Evolutionary conservation across 2,797 vertebrate genomes (phyloP).

Genomic region (Oreochromis mossambicus): DNA sequence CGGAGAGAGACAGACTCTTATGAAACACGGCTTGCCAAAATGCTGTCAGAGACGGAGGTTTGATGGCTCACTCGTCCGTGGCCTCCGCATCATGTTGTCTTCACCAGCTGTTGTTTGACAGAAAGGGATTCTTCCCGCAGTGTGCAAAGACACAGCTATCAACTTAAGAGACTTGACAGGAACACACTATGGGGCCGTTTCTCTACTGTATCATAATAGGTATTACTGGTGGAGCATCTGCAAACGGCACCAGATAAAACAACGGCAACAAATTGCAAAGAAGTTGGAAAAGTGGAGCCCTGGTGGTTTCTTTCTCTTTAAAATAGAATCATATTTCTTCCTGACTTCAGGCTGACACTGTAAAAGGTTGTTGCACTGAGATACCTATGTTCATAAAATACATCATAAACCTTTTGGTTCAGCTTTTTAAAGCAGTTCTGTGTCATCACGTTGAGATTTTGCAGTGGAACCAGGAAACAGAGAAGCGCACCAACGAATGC

Average conservation of each 20-base stretch:
- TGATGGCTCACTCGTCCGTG: constrained; percentile 73
- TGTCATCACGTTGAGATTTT: background rate
- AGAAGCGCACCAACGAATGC: background rate
- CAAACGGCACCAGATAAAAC: constrained; percentile 23
- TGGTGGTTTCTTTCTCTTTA: background rate
- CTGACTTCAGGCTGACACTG: background rate
- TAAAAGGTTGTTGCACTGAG: background rate
- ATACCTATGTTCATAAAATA: constrained; percentile 4
- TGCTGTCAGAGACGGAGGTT: constrained; percentile 64
- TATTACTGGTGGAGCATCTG: constrained; percentile 47
- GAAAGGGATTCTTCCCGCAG: constrained; percentile 63
- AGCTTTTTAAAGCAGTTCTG: background rate
- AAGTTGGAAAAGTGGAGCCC: background rate
- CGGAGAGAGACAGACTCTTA: constrained; percentile 55
- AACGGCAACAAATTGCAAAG: constrained; percentile 33
- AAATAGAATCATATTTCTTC: background rate
- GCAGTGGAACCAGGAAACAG: background rate
- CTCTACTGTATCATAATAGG: constrained; percentile 52
- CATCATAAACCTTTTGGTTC: background rate
- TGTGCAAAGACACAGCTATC: constrained; percentile 66
- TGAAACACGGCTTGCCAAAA: constrained; percentile 66
- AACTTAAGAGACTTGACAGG: constrained; percentile 70
- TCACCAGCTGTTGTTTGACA: constrained; percentile 75
- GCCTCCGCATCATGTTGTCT: constrained; percentile 69
- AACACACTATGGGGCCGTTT: constrained; percentile 41